These are phyloP conservation scores for Muscina levida DNA, from an alignment of 2,888 invertebrate species.

Conservation along the genomic window DNA sequence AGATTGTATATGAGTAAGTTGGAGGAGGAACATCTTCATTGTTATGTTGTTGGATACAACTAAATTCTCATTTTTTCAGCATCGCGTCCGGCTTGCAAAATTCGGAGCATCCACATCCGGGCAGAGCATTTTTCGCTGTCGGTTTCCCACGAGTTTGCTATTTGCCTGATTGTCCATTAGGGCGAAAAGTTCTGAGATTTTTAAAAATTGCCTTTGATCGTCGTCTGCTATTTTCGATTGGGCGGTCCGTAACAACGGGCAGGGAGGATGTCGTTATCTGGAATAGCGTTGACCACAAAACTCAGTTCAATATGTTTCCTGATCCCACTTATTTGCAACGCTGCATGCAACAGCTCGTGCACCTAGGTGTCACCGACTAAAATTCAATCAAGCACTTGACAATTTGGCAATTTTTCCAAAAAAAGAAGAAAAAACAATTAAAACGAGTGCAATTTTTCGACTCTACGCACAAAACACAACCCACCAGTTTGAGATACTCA, in stretches of 20 bases:
- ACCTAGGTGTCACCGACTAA: slow-evolving; percentile 80
- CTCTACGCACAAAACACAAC: slow-evolving; percentile 28
- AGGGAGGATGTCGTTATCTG: slow-evolving; percentile 95
- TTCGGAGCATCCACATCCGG: slow-evolving; percentile 89
- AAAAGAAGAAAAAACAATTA: slow-evolving; percentile 12
- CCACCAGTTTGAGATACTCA: slow-evolving; percentile 67
- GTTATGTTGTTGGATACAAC: background rate
- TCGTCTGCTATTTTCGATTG: slow-evolving; percentile 91
- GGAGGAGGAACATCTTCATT: background rate
- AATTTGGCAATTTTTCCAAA: slow-evolving; percentile 16
- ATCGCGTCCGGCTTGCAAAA: slow-evolving; percentile 93
- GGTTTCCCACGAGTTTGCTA: slow-evolving; percentile 91
- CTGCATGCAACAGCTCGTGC: slow-evolving; percentile 80
- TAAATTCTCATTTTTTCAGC: slow-evolving; percentile 79
- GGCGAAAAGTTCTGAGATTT: slow-evolving; percentile 87
- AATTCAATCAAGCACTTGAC: slow-evolving; percentile 10
- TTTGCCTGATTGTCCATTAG: slow-evolving; percentile 91
- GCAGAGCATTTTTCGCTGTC: slow-evolving; percentile 92
- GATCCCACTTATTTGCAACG: slow-evolving; percentile 88
- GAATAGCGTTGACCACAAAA: slow-evolving; percentile 94
- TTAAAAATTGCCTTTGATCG: slow-evolving; percentile 92
- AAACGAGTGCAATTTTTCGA: slow-evolving; percentile 68
- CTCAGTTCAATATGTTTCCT: slow-evolving; percentile 88
- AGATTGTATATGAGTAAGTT: slow-evolving; percentile 90
- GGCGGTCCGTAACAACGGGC: slow-evolving; percentile 93